A percentile compares a stretch with the other conserved stretches of the same genome.
Conservation (phyloP, 2,888 invertebrate genomes). For the Graphium colonna region DNA sequence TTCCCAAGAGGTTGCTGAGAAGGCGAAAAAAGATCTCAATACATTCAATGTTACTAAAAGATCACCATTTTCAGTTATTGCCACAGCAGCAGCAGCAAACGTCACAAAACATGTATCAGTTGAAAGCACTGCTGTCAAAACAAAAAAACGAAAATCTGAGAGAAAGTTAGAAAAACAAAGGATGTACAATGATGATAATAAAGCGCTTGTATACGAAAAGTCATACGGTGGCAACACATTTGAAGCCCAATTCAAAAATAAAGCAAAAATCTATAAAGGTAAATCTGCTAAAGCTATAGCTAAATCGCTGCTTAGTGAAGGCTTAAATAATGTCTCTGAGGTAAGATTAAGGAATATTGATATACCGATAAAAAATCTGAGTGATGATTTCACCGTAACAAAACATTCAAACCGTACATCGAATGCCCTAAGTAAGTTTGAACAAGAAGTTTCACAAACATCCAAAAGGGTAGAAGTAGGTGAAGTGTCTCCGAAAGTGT, state of each 20-base stretch:
- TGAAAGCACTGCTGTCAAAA: slow-evolving; percentile 70
- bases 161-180: slow-evolving; percentile 62
- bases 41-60: slow-evolving; percentile 80
- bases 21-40: slow-evolving; percentile 84
- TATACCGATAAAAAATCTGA: slow-evolving; percentile 34
- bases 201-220: slow-evolving; percentile 53
- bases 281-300: slow-evolving; percentile 89
- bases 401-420: slow-evolving; percentile 2
- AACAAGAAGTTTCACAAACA: slow-evolving; percentile 38
- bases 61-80: slow-evolving; percentile 81
- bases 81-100: slow-evolving; percentile 82
- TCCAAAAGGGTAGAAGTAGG: slow-evolving; percentile 39
- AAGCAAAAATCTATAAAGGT: slow-evolving; percentile 82
- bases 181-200: slow-evolving; percentile 66
- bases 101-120: slow-evolving; percentile 82
- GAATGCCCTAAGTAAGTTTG: slow-evolving; percentile 34
- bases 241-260: slow-evolving; percentile 73
- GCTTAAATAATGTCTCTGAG: slow-evolving; percentile 74
- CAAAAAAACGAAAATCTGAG: slow-evolving; percentile 69
- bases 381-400: slow-evolving; percentile 10
- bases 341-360: slow-evolving; percentile 50
- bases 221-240: slow-evolving; percentile 66
- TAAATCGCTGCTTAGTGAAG: slow-evolving; percentile 82
- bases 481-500: slow-evolving; percentile 54
- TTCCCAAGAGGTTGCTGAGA: slow-evolving; percentile 83